phyloP scores from a whole-genome alignment of 2,797 vertebrate genomes.

The Iguana delicatissima region DNA sequence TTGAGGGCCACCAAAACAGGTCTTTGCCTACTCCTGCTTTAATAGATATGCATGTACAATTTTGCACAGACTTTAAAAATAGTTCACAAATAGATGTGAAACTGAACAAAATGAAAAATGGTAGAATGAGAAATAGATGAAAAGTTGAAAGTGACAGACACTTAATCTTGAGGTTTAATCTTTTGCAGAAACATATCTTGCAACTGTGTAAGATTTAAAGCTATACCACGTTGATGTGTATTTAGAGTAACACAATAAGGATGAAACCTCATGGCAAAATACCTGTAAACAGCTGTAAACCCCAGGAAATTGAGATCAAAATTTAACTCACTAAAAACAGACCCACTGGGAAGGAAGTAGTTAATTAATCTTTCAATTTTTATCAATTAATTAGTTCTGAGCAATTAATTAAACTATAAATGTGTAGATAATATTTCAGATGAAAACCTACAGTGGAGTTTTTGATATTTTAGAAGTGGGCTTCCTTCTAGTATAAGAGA shows the following conservation, averaged over 20 bases:
- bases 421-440: background rate
- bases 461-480: background rate
- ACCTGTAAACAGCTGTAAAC: background rate
- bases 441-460: background rate
- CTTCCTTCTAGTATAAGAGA: background rate
- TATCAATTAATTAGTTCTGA: background rate
- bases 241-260: background rate
- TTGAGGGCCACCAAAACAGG: no score
- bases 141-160: background rate
- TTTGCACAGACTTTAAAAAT: background rate
- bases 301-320: background rate
- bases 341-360: background rate
- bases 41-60: background rate
- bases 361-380: background rate
- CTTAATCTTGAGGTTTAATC: background rate
- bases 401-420: background rate
- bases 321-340: background rate
- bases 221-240: background rate
- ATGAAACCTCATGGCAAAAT: background rate
- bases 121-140: background rate
- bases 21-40: no score
- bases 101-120: background rate
- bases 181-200: background rate
- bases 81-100: background rate
- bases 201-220: background rate